Base-by-base conservation (phyloP, 2,797 vertebrate genomes). In the Allenopithecus nigroviridis region DNA sequence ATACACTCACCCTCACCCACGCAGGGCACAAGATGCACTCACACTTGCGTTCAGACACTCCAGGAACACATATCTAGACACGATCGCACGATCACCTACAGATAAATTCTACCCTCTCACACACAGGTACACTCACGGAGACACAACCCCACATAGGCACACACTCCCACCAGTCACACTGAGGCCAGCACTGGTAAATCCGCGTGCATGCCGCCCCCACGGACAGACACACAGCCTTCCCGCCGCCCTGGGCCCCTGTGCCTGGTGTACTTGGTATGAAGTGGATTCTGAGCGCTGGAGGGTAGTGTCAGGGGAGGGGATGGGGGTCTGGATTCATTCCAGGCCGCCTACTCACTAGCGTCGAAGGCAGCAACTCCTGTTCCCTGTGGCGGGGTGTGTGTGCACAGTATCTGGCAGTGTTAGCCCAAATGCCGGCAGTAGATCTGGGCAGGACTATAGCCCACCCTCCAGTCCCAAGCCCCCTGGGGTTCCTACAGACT, bases 371-470 rank as follows among this genome's bases (percentile, higher is more conserved):
- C 30, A 16, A 5, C 41, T 46, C 79, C 17, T n/a, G 57, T 55
- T 22, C 30, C 0, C 0, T 1, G 0, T 1, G 1, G 39, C 4
- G 2, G 28, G 55, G 19, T 30, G 75, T 26, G 5, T 1, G 33
- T 5, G 5, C 46, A 14, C 74, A 5, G 78, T 17, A 8, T 14
- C 57, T 21, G 33, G 74, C 36, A 6, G 80, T 0, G 7, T 79
- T 8, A 19, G 36, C 55, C 16, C 41, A 16, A 78, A 48, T 21
- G 41, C 39, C 0, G 3, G 33, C 43, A 5, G 36, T 41, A 5
- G 72, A n/a, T 59, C 72, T 2, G 48, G 19, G 14, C 28, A 16
- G 59, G 30, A n/a, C 75, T 36, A 36, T 11, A 4, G 26, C 21
- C 28, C 33, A 1, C 43, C 48, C 36, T 21, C 14, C 61, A 39